A percentile compares a stretch with the other conserved stretches of the same genome.
Conservation (phyloP, 1,140 invertebrate species). For the Lamellibrachia luymesi region DNA sequence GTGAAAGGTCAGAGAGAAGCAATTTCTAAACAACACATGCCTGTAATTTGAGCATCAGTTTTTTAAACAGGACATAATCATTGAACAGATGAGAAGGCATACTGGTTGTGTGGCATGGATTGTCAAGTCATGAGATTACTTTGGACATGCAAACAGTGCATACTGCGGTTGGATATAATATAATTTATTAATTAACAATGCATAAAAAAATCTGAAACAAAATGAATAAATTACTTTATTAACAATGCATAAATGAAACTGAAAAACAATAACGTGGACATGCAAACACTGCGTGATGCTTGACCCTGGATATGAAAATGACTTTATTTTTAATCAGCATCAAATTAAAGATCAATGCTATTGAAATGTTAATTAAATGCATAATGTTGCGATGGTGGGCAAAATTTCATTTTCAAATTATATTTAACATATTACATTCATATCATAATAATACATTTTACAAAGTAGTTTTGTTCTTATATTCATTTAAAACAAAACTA, state of each 20-base stretch:
- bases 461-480: not conserved
- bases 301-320: not conserved
- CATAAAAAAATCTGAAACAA: not conserved
- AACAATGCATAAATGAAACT: not conserved
- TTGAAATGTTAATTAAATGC: not conserved
- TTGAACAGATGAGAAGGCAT: not conserved
- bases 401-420: not conserved
- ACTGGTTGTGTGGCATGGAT: not conserved
- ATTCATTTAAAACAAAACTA: not conserved
- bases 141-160: not conserved
- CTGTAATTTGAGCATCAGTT: not conserved
- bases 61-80: not conserved
- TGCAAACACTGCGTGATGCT: not conserved
- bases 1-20: not conserved
- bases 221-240: not conserved
- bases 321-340: not conserved
- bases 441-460: not conserved
- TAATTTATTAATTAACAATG: not conserved
- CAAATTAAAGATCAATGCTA: not conserved
- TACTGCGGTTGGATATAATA: not conserved
- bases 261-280: not conserved
- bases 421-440: not conserved
- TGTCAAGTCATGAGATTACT: not conserved
- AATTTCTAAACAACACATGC: constrained; percentile 1
- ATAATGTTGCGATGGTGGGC: not conserved